These are phyloP conservation scores for Spodoptera exigua DNA, from an alignment of 2,888 invertebrate genomes.

Conservation along the genomic window DNA sequence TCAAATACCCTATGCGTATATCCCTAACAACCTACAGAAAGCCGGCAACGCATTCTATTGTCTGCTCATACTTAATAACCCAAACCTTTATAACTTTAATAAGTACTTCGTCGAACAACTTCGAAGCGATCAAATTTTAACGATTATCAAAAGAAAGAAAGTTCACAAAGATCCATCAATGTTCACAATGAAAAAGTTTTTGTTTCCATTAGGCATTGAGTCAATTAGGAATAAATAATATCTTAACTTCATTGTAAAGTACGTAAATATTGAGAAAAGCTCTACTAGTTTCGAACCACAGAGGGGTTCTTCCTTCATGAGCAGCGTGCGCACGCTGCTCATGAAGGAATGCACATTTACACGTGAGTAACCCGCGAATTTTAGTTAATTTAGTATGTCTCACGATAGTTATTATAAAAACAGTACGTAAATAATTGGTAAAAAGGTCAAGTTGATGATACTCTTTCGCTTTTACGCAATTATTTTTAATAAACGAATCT, in stretches of 20 bases:
- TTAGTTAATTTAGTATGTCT: too few relatives aligned
- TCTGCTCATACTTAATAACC: constrained; percentile 7
- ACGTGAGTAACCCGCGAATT: too few relatives aligned
- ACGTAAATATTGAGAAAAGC: too few relatives aligned
- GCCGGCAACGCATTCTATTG: constrained; percentile 16
- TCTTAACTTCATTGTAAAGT: constrained; percentile 12
- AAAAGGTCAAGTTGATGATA: constrained; percentile 3
- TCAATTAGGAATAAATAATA: constrained; percentile 24
- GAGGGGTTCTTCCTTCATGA: too few relatives aligned
- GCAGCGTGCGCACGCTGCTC: too few relatives aligned
- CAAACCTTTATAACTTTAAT: constrained; percentile 26
- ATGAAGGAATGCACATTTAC: too few relatives aligned
- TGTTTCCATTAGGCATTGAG: constrained; percentile 36
- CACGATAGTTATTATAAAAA: too few relatives aligned
- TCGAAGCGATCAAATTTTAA: constrained; percentile 24
- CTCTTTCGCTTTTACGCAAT: constrained; percentile 33
- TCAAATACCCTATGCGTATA: too few relatives aligned
- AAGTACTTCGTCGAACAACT: neutral
- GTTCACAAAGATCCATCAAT: constrained; percentile 33
- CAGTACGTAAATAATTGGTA: constrained; percentile 2
- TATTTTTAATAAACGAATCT: constrained; percentile 13
- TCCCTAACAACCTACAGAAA: too few relatives aligned
- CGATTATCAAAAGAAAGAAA: constrained; percentile 38
- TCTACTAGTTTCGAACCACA: too few relatives aligned
- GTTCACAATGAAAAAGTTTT: constrained; percentile 42